Conservation (phyloP, 35 echinoderm and acorn worm species). For the Stichopus chloronotus region DNA sequence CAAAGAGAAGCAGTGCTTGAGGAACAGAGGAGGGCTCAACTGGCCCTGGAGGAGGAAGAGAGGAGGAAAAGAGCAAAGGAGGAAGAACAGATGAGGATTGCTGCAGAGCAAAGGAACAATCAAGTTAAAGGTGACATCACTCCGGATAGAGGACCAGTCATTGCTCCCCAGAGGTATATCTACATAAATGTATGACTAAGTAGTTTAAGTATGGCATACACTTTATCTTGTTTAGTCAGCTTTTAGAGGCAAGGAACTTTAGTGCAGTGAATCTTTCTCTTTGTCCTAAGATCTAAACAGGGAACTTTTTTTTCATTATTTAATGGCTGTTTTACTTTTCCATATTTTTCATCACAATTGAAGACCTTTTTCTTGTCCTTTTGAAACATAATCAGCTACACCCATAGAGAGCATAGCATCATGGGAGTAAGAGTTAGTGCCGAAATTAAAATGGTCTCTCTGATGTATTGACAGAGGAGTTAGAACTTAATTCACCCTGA, state of each 20-base stretch:
- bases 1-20: constrained; percentile 67
- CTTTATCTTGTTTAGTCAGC: neutral
- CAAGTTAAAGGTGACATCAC: neutral
- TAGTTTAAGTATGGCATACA: neutral
- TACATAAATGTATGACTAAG: neutral
- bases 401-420: no score
- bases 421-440: no score
- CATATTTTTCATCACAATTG: no score
- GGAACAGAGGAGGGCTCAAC: constrained; percentile 42
- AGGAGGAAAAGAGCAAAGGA: neutral
- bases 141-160: neutral
- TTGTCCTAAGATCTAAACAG: no score
- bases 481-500: no score
- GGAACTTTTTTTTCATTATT: no score
- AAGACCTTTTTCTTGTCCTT: no score
- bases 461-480: no score
- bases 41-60: constrained; percentile 57
- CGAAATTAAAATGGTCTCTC: no score
- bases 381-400: no score
- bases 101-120: neutral
- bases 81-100: constrained; percentile 21
- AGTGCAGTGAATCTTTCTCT: no score
- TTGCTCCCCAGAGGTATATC: neutral
- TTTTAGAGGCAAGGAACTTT: neutral
- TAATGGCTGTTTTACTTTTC: no score